A percentile compares a stretch with the other conserved stretches of the same genome.
phyloP scores from a whole-genome alignment of 2,113 vertebrate genomes.

The Tychaedon coryphoeus region DNA sequence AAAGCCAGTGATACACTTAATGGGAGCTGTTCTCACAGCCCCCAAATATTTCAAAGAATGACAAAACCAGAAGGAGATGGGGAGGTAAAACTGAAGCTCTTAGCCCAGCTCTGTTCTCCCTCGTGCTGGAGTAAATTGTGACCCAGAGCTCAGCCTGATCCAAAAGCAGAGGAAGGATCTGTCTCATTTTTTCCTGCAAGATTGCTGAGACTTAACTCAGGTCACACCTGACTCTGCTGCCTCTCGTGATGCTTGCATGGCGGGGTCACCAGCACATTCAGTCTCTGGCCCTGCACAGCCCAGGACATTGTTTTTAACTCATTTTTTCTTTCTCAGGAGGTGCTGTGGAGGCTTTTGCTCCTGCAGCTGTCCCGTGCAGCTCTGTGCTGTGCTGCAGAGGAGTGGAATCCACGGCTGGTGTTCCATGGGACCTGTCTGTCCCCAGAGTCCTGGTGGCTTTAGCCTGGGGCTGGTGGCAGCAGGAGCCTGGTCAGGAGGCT shows the following conservation, averaged over 20 bases:
- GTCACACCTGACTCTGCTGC: neutral
- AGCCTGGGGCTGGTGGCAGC: neutral
- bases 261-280: neutral
- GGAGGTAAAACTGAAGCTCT: neutral
- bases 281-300: neutral
- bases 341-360: neutral
- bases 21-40: constrained; percentile 55
- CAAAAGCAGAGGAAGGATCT: neutral
- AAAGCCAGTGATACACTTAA: constrained; percentile 43
- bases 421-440: neutral
- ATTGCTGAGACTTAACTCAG: neutral
- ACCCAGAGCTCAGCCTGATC: neutral
- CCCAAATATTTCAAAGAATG: constrained; percentile 61
- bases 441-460: neutral
- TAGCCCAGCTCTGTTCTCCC: neutral
- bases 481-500: neutral
- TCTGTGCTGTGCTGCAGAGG: neutral
- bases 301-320: neutral
- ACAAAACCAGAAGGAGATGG: constrained; percentile 4
- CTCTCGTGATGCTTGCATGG: neutral
- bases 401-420: neutral
- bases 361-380: neutral
- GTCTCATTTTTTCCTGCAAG: neutral
- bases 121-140: neutral
- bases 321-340: neutral